Conservation (phyloP, 2,888 invertebrate species). For the Orthosia incerta region DNA sequence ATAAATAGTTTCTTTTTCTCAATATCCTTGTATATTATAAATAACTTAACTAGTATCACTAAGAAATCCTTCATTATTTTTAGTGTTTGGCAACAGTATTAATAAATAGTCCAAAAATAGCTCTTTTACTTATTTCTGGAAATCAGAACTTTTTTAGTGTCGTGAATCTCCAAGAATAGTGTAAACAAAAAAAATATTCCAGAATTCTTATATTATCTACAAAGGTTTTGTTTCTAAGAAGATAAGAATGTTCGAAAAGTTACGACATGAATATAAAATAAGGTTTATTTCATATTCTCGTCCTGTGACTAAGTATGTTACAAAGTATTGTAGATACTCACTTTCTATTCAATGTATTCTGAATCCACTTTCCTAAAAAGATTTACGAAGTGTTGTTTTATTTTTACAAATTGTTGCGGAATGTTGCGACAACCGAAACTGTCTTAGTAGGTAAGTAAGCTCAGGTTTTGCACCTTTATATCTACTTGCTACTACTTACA, state of each 20-base stretch:
- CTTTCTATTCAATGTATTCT: conserved; percentile 21
- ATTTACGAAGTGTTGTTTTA: conserved; percentile 27
- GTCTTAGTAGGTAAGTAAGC: neutral
- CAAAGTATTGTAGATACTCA: conserved; percentile 7
- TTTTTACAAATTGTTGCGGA: conserved; percentile 4
- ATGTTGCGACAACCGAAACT: neutral
- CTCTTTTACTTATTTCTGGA: neutral
- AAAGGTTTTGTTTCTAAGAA: conserved; percentile 43
- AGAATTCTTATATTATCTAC: neutral
- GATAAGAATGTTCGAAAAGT: conserved; percentile 45
- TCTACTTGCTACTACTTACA: no score
- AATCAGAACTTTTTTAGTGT: neutral
- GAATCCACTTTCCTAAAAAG: conserved; percentile 18
- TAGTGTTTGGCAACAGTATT: neutral
- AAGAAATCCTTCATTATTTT: neutral
- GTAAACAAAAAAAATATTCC: conserved; percentile 6
- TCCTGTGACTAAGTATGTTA: conserved; percentile 35
- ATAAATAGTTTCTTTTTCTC: neutral
- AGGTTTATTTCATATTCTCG: conserved; percentile 44
- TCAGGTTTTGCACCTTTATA: neutral
- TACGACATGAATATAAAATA: conserved; percentile 50
- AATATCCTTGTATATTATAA: neutral
- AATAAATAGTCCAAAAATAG: neutral
- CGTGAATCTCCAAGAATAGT: neutral
- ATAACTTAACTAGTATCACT: neutral